Percentiles rank a stretch among this genome's conserved stretches.
Conservation (phyloP, 1,140 invertebrate genomes). For the Eriocheir sinensis region DNA sequence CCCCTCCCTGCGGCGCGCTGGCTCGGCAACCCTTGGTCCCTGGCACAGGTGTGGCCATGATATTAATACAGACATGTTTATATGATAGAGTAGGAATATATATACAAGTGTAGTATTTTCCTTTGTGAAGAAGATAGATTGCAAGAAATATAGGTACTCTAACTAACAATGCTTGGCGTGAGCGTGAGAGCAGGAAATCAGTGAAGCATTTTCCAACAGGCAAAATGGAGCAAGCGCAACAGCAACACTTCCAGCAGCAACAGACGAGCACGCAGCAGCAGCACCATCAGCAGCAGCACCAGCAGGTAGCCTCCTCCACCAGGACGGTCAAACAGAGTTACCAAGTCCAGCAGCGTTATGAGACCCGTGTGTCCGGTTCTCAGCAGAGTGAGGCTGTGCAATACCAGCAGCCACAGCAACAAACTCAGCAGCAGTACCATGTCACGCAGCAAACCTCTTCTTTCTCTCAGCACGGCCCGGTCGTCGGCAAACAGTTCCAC, state of each 20-base stretch:
- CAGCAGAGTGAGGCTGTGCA: slow-evolving; percentile 24
- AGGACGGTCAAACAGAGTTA: slow-evolving; percentile 59
- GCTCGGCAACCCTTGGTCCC: neutral
- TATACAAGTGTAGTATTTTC: too few species aligned
- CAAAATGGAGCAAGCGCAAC: slow-evolving; percentile 51
- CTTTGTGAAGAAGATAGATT: neutral
- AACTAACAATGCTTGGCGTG: slow-evolving; percentile 42
- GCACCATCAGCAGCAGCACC: slow-evolving; percentile 50
- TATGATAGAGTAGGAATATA: neutral
- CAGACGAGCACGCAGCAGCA: neutral
- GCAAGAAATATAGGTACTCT: neutral
- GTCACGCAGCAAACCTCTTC: slow-evolving; percentile 45
- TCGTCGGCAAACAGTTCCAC: slow-evolving; percentile 38
- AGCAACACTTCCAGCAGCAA: slow-evolving; percentile 50
- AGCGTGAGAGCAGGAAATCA: slow-evolving; percentile 43
- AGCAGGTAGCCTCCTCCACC: slow-evolving; percentile 50
- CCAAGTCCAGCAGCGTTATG: slow-evolving; percentile 52
- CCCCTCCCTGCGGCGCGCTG: neutral
- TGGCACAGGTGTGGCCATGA: neutral
- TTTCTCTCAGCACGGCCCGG: slow-evolving; percentile 30
- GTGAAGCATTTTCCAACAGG: slow-evolving; percentile 62
- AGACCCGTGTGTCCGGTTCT: slow-evolving; percentile 1
- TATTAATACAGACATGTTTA: slow-evolving; percentile 43
- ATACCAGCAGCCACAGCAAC: slow-evolving; percentile 45
- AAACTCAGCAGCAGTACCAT: slow-evolving; percentile 39